These are phyloP conservation scores for Xiphophorus birchmanni DNA, from an alignment of 2,797 vertebrate species.

Conservation along the genomic window DNA sequence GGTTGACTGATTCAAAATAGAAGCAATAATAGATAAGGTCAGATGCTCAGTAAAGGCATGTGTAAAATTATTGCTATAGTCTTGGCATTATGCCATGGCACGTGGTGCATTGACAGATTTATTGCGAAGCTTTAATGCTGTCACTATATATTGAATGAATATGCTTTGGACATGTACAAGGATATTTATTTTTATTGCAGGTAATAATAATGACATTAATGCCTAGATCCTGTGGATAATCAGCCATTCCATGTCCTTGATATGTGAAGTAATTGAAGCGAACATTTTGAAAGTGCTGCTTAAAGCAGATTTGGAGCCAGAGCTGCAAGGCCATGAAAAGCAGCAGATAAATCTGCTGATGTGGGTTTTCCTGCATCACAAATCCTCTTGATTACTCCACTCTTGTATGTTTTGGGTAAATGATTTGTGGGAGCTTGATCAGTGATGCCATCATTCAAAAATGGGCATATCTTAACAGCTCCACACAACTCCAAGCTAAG, in stretches of 20 bases:
- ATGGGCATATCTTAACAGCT: constrained; percentile 66
- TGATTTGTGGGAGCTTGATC: constrained; percentile 71
- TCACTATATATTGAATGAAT: constrained; percentile 35
- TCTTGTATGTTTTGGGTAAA: constrained; percentile 66
- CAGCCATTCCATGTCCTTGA: constrained; percentile 56
- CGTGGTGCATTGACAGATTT: constrained; percentile 55
- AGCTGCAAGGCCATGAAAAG: constrained; percentile 57
- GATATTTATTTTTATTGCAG: constrained; percentile 49
- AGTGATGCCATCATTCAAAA: constrained; percentile 65
- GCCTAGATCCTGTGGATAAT: constrained; percentile 52
- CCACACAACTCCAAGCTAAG: constrained; percentile 51
- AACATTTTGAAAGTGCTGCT: constrained; percentile 58
- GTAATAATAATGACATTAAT: constrained; percentile 62
- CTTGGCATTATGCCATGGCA: constrained; percentile 32
- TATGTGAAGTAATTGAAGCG: constrained; percentile 61
- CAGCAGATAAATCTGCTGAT: constrained; percentile 69
- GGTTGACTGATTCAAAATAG: constrained; percentile 74
- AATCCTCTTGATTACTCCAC: constrained; percentile 71
- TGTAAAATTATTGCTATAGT: constrained; percentile 51
- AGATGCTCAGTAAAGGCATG: constrained; percentile 64
- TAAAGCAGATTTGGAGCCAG: constrained; percentile 59
- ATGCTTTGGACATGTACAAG: constrained; percentile 50
- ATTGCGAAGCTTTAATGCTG: constrained; percentile 48
- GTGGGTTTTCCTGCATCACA: constrained; percentile 66
- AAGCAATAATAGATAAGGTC: constrained; percentile 76